These are phyloP conservation scores for Myotis brandtii DNA, from an alignment of 2,113 vertebrate species.

Conservation along the genomic window DNA sequence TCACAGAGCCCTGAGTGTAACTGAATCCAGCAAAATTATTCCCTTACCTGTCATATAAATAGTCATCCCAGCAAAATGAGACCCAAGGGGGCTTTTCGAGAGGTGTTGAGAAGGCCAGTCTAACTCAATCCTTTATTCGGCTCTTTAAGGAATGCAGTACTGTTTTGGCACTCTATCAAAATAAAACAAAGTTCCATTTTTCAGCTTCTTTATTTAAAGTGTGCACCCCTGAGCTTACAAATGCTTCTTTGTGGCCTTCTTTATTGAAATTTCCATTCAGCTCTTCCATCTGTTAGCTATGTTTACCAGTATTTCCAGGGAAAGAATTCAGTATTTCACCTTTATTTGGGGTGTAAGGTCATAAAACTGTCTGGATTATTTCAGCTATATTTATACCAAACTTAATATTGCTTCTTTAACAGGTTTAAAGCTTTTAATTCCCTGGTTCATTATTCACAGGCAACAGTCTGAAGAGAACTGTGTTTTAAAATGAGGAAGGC, in stretches of 20 bases:
- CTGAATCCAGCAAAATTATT: constrained; percentile 91
- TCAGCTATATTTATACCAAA: constrained; percentile 91
- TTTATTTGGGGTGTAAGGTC: constrained; percentile 89
- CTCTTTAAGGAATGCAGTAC: constrained; percentile 90
- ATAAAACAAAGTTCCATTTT: constrained; percentile 92
- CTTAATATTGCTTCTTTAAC: constrained; percentile 92
- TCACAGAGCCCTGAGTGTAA: constrained; percentile 92
- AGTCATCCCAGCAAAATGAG: constrained; percentile 93
- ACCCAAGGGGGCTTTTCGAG: constrained; percentile 91
- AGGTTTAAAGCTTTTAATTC: constrained; percentile 91
- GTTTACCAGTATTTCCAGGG: constrained; percentile 89
- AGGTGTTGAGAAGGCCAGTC: constrained; percentile 91
- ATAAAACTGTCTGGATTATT: constrained; percentile 93
- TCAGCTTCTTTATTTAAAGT: constrained; percentile 80
- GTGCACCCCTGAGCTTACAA: constrained; percentile 88
- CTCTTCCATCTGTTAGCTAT: constrained; percentile 90
- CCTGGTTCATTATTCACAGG: constrained; percentile 85
- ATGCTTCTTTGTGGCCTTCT: constrained; percentile 90
- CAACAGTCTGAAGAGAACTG: constrained; percentile 84
- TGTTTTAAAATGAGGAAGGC: constrained; percentile 82
- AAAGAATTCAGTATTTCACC: constrained; percentile 90
- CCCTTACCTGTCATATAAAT: constrained; percentile 93
- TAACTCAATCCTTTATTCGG: constrained; percentile 91
- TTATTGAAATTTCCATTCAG: constrained; percentile 92
- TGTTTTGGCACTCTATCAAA: constrained; percentile 91